Evolutionary conservation across 2,888 invertebrate genomes (phyloP).

Genomic region (Netelia inedita): DNA sequence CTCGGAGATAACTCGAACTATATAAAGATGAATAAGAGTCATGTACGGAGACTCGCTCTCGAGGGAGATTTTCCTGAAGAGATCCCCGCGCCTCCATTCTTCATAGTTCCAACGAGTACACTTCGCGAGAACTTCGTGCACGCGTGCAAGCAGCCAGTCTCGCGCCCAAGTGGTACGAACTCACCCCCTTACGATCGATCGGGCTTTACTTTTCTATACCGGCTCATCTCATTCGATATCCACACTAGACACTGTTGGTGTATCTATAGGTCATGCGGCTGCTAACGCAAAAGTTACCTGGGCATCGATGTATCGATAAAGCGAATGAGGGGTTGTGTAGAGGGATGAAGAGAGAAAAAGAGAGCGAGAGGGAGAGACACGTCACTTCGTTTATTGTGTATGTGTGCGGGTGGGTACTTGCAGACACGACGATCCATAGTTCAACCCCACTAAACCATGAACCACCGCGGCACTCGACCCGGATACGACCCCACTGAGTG

Average conservation of each 20-base stretch:
- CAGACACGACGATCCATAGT: conserved; percentile 49
- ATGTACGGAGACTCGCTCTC: conserved; percentile 34
- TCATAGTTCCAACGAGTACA: neutral
- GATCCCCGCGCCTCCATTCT: conserved; percentile 6
- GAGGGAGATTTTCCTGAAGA: conserved; percentile 53
- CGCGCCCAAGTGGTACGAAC: conserved; percentile 15
- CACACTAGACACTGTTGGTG: neutral
- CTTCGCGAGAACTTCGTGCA: neutral
- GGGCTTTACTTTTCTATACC: neutral
- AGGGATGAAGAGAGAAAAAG: neutral
- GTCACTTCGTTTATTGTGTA: conserved; percentile 43
- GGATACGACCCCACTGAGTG: conserved; percentile 51
- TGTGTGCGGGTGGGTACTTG: neutral
- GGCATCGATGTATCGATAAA: neutral
- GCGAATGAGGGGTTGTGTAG: neutral
- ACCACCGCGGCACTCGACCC: conserved; percentile 54
- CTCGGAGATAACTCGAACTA: conserved; percentile 26
- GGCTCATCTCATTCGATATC: too few relatives aligned
- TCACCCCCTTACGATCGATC: conserved; percentile 57
- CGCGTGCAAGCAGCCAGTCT: conserved; percentile 14
- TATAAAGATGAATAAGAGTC: conserved; percentile 18
- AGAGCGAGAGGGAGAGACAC: conserved; percentile 9
- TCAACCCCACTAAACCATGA: conserved; percentile 48
- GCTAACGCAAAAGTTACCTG: conserved; percentile 14
- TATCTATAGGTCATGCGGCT: conserved; percentile 17